Evolutionary conservation across 1,140 invertebrate species (phyloP), one percentile per base, ranked within the genome.

Genomic region (Melipona quadrifasciata): DNA sequence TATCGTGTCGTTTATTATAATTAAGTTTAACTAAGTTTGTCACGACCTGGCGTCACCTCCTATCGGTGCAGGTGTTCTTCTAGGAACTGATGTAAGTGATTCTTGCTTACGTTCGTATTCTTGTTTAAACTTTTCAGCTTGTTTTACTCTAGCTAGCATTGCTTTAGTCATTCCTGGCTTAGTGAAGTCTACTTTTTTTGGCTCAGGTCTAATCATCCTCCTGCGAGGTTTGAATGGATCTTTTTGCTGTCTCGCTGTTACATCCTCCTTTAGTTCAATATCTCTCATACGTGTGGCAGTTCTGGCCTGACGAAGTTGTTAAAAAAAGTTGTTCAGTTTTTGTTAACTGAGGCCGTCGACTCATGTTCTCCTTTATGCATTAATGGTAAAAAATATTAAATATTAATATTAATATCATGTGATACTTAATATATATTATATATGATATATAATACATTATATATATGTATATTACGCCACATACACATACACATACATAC

Each of bases 101-200:
- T 90, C 31, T 64, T 39, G 61, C 53, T 89, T 91, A 4, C 83
- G 86, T 19, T 90, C 91, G 2, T 78, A 75, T 12, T 91, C 87
- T 55, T 89, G 80, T 14, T 83, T 89, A 0, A 87, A n/a, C 53
- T 89, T 92, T 27, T 90, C 71, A 31, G 87, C 89, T 12, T 90
- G 85, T 70, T 92, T 89, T 11, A 92, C 3, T 27, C 91, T 89
- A 21, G 89, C 88, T 21, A 89, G 6, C 92, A 93, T 93, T 5
- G 92, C 75, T 55, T 91, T 92, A 1, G 92, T 93, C 87, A 91
- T 61, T 1, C 53, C 39, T 0, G 92, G 93, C n/a, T 75, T 90
- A 5, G 47, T 74, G 34, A 93, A 93, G 1, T 92, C 89, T 1
- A 93, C 70, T 39, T 79, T 92, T 19, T 86, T 91, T 8, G 92